These are phyloP conservation scores for Parotocinclus haroldoi DNA, from an alignment of 2,797 vertebrate genomes.

Conservation along the genomic window DNA sequence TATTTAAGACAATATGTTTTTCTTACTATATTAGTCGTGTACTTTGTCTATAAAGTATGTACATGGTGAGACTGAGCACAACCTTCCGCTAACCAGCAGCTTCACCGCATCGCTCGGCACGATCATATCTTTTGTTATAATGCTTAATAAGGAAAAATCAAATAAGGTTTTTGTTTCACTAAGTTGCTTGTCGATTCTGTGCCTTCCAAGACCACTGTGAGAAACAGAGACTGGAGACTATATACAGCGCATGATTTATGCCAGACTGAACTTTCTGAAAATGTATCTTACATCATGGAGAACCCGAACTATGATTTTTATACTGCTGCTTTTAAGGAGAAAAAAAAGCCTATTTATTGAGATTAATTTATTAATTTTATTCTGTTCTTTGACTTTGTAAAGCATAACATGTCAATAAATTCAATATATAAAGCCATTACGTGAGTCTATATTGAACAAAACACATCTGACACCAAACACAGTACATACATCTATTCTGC, in stretches of 20 bases:
- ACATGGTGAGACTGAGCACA: too few species aligned
- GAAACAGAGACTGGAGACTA: not conserved
- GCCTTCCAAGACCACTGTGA: not conserved
- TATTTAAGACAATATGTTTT: too few species aligned
- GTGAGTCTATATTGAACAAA: constrained; percentile 12
- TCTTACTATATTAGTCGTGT: too few species aligned
- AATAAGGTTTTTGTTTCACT: too few species aligned
- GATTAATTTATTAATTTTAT: constrained; percentile 89
- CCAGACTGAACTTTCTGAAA: not conserved
- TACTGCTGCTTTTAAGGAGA: constrained; percentile 76
- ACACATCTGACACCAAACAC: not conserved
- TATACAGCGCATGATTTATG: not conserved
- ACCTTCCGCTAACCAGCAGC: too few species aligned
- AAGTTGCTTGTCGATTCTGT: not conserved
- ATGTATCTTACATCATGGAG: constrained; percentile 41
- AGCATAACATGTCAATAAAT: constrained; percentile 53
- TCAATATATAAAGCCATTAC: constrained; percentile 18
- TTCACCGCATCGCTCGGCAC: not conserved
- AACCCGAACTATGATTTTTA: constrained; percentile 60
- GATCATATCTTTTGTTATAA: not conserved
- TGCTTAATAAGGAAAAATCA: not conserved
- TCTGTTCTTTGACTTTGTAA: constrained; percentile 62
- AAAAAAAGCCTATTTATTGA: constrained; percentile 86
- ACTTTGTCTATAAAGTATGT: too few species aligned
- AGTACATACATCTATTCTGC: not conserved